Percentiles rank a stretch among this genome's conserved stretches.
phyloP scores from a whole-genome alignment of 2,113 vertebrate species.

The Porphyrio hochstetteri region DNA sequence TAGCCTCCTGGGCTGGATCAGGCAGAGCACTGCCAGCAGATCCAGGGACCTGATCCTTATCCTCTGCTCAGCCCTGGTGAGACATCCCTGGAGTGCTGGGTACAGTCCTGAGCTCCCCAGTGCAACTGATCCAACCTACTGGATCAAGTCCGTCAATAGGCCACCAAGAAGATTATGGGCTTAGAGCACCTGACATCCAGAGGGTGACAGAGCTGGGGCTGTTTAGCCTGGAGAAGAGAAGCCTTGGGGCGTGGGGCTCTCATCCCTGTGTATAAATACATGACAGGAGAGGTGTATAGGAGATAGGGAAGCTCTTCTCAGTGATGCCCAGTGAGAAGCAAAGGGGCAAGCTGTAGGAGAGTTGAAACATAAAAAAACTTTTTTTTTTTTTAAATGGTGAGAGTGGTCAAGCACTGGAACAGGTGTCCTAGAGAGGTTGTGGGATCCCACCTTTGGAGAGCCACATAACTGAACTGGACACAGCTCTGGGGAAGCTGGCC shows the following conservation, averaged over 20 bases:
- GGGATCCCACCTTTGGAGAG: background rate
- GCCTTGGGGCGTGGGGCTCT: background rate
- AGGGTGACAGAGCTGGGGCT: background rate
- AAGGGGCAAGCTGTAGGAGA: background rate
- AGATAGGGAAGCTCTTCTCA: background rate
- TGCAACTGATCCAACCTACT: too few species aligned
- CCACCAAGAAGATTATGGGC: too few species aligned
- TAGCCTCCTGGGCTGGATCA: background rate
- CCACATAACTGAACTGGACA: background rate
- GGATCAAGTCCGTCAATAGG: background rate
- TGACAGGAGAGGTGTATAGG: fast-evolving
- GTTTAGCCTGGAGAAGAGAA: background rate
- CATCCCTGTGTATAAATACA: background rate
- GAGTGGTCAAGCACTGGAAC: background rate
- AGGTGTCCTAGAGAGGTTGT: background rate
- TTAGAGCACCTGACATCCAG: fast-evolving
- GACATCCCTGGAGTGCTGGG: background rate
- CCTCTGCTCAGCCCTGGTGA: background rate
- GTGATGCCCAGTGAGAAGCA: background rate
- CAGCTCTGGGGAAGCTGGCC: background rate
- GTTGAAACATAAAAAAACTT: background rate
- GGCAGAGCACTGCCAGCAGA: background rate
- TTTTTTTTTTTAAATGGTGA: background rate
- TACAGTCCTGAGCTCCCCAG: background rate
- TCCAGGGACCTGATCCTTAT: background rate